Conservation (phyloP, 2,888 invertebrate species). For the Acanthosepion esculentum region DNA sequence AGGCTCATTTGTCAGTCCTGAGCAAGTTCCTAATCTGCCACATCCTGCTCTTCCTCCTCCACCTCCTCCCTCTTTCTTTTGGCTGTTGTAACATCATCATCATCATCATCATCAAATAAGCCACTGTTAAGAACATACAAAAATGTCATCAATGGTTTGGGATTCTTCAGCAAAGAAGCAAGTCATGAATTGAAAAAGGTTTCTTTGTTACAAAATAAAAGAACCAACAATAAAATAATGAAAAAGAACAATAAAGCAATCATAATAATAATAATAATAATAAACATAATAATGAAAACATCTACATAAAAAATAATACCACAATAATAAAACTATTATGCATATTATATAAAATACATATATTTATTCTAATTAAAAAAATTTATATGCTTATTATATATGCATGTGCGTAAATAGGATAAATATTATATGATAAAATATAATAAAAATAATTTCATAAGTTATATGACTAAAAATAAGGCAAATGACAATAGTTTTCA, state of each 20-base stretch:
- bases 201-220: neutral
- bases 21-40: neutral
- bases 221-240: neutral
- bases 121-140: conserved; percentile 33
- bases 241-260: neutral
- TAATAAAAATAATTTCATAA: neutral
- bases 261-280: neutral
- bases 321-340: neutral
- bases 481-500: neutral
- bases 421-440: neutral
- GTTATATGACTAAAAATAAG: neutral
- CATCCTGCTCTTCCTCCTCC: neutral
- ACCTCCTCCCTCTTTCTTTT: neutral
- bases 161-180: neutral
- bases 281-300: neutral
- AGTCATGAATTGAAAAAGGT: neutral
- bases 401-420: neutral
- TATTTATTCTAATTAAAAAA: neutral
- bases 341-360: neutral
- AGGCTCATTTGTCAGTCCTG: no score
- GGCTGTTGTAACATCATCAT: conserved; percentile 6
- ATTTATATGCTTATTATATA: neutral
- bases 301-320: no score
- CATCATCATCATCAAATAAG: conserved; percentile 33
- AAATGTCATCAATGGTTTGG: neutral